Evolutionary conservation across 1,140 invertebrate genomes (phyloP).

Genomic region (Piezodorus guildinii): DNA sequence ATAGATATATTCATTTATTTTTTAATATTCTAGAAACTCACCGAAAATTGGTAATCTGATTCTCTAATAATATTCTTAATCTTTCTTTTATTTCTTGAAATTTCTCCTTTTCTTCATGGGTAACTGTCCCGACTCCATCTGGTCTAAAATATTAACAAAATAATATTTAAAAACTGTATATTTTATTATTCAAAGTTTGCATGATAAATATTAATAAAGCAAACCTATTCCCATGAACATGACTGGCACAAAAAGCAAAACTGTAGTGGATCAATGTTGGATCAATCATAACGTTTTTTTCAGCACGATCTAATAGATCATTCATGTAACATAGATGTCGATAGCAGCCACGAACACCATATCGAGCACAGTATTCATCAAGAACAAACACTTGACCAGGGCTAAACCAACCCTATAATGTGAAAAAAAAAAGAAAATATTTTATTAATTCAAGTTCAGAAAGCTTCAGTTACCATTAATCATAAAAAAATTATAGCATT

Average conservation of each 20-base stretch:
- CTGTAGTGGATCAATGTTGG: conserved; percentile 97
- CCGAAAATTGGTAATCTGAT: conserved; percentile 99
- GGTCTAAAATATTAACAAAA: conserved; percentile 49
- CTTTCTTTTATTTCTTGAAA: conserved; percentile 96
- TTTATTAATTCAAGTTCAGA: neutral
- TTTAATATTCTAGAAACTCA: conserved; percentile 35
- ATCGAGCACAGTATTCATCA: conserved; percentile 96
- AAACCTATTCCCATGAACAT: conserved; percentile 94
- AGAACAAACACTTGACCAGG: conserved; percentile 96
- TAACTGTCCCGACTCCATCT: conserved; percentile 95
- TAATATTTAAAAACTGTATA: neutral
- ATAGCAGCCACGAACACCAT: conserved; percentile 93
- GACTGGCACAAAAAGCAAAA: conserved; percentile 97
- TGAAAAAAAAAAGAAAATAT: conserved; percentile 26
- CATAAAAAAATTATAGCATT: conserved; percentile 3
- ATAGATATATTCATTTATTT: too few species aligned
- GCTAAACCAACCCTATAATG: conserved; percentile 89
- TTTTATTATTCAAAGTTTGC: neutral
- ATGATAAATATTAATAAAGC: conserved; percentile 23
- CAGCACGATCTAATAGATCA: conserved; percentile 88
- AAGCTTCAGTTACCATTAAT: neutral
- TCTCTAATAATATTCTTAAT: conserved; percentile 80
- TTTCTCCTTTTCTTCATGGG: conserved; percentile 93
- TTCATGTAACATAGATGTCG: conserved; percentile 92
- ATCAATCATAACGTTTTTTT: conserved; percentile 92